Base-by-base conservation (phyloP, 2,113 vertebrate species). In the Vidua chalybeata region DNA sequence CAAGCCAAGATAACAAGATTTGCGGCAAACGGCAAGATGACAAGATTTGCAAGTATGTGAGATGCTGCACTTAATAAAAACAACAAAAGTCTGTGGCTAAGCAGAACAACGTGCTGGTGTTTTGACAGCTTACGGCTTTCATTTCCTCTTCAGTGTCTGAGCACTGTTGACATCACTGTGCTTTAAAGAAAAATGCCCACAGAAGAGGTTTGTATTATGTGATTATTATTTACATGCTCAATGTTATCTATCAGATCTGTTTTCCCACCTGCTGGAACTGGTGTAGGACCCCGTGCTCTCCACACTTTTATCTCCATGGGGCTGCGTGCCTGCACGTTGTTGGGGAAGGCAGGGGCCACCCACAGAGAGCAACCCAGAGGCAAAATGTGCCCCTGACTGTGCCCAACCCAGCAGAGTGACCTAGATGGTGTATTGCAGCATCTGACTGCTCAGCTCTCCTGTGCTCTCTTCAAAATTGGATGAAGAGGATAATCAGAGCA, bases 111-210 rank as follows among this genome's bases (percentile, higher is more conserved):
- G 15, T 82, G 92, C 54, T 15, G 9, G 19, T 86, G 90, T 80
- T 91, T 71, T 90, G 82, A 90, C 74, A 93, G 67, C 84, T 90
- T 71, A 37, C 37, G 80, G 71, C 49, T 94, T 95, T 96, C 71
- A 80, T 95, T 95, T 94, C 90, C 91, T 94, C 58, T 67, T 76
- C 74, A 73, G 51, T 23, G 45, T 46, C 72, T 7, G 15, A 48
- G 22, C 22, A 35, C n/a, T 43, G 51, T 52, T 84, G 80, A 87
- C 43, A n/a, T 33, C 31, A 48, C 18, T 0, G 1, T 26, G 78
- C 80, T 77, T 85, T 80, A 85, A 88, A 89, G 11, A 91, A 77
- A 69, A 93, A 72, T 72, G 33, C 26, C 35, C 75, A 73, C 35
- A 67, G 43, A 93, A 66, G 21, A 59, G 54, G 24, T 41, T 91